phyloP scores from a whole-genome alignment of 2,888 invertebrate genomes.

The Hyppa rectilinea region DNA sequence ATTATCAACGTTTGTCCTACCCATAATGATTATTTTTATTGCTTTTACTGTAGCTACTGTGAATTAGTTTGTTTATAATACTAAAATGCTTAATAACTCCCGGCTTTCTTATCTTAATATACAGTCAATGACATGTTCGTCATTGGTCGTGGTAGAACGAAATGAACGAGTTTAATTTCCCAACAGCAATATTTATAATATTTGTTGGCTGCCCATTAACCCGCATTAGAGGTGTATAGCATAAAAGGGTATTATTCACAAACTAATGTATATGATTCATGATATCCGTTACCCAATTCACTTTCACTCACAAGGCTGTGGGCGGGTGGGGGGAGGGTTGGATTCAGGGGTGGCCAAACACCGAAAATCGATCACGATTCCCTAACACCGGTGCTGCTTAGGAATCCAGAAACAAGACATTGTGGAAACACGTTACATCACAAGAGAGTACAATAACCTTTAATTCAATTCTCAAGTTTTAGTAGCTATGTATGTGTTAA shows the following conservation, averaged over 20 bases:
- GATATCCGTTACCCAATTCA: slow-evolving; percentile 44
- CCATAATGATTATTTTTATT: neutral
- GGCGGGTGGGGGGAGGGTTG: slow-evolving; percentile 32
- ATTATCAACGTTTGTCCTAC: neutral
- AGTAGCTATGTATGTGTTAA: too few species aligned
- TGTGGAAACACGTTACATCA: slow-evolving; percentile 17
- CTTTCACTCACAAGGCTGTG: slow-evolving; percentile 30
- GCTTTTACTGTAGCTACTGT: too few species aligned
- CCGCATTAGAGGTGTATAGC: slow-evolving; percentile 8
- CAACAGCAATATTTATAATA: neutral
- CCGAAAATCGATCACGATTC: slow-evolving; percentile 68
- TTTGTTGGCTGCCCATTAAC: neutral
- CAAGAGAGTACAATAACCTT: too few species aligned
- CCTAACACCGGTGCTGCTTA: slow-evolving; percentile 47
- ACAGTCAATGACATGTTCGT: neutral
- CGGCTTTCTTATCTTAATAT: neutral
- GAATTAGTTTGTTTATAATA: neutral
- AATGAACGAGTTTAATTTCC: neutral
- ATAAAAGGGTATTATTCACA: slow-evolving; percentile 12
- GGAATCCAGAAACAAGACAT: slow-evolving; percentile 9
- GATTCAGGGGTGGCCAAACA: slow-evolving; percentile 49
- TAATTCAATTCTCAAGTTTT: too few species aligned
- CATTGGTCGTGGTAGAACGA: neutral
- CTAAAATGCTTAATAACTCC: neutral
- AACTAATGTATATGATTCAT: slow-evolving; percentile 53